Evolutionary conservation across 2,113 vertebrate species (phyloP).

Genomic region (Meles meles): DNA sequence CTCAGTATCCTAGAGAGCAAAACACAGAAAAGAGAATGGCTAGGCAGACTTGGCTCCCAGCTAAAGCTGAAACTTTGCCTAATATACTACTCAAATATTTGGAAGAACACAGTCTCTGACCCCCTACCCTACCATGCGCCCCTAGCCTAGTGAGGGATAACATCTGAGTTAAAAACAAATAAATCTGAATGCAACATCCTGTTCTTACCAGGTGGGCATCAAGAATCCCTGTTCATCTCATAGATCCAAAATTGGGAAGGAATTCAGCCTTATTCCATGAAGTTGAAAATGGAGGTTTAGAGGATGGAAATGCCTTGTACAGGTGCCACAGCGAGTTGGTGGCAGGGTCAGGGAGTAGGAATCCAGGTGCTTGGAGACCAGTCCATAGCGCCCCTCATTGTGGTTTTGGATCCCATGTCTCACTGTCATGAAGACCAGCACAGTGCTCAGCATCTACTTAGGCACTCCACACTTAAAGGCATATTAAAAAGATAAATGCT

Average conservation of each 20-base stretch:
- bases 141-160: background rate
- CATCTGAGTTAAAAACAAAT: background rate
- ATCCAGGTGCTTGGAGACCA: background rate
- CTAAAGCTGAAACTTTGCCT: background rate
- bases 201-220: background rate
- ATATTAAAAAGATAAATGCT: background rate
- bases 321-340: background rate
- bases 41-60: background rate
- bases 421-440: background rate
- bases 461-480: background rate
- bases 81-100: background rate
- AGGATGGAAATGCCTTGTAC: background rate
- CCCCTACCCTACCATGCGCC: background rate
- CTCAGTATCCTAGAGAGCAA: background rate
- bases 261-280: background rate
- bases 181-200: background rate
- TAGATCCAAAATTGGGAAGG: background rate
- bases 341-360: background rate
- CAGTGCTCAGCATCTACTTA: background rate
- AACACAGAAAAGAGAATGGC: background rate
- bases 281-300: background rate
- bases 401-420: background rate
- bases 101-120: background rate
- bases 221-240: background rate
- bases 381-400: fast-evolving